A percentile compares a stretch with the other conserved stretches of the same genome.
phyloP scores from a whole-genome alignment of 1,140 invertebrate species.

The Cherax destructor region DNA sequence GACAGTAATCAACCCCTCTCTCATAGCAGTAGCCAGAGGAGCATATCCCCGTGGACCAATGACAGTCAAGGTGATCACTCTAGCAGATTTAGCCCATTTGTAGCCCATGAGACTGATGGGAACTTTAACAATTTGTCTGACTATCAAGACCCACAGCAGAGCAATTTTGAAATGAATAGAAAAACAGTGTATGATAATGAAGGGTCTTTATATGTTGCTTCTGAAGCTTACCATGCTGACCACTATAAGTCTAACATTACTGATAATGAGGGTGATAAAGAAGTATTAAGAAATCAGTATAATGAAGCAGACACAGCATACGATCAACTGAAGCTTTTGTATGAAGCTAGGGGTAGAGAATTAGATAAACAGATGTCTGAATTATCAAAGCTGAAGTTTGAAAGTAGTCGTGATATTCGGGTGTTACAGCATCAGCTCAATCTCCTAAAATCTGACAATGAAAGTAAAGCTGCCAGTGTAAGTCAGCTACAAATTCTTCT shows the following conservation, averaged over 20 bases:
- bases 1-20: not conserved
- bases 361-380: conserved; percentile 57
- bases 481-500: conserved; percentile 58
- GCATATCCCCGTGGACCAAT: conserved; percentile 56
- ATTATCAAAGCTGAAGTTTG: conserved; percentile 53
- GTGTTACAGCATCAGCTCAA: conserved; percentile 62
- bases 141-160: not conserved
- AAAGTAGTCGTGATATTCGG: conserved; percentile 51
- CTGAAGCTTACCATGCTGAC: conserved; percentile 10
- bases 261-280: not conserved
- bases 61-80: conserved; percentile 36
- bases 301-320: conserved; percentile 45
- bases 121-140: not conserved
- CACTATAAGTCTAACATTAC: conserved; percentile 6
- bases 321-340: conserved; percentile 64
- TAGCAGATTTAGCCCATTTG: conserved; percentile 22
- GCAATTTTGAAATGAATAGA: not conserved
- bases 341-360: conserved; percentile 65
- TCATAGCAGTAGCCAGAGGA: conserved; percentile 13
- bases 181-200: not conserved
- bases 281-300: conserved; percentile 22
- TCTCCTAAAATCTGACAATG: conserved; percentile 60
- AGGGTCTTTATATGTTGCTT: not conserved
- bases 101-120: conserved; percentile 21
- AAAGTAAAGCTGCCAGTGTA: conserved; percentile 46